Evolutionary conservation across 2,888 invertebrate genomes (phyloP), one percentile per base, ranked within the genome.

Genomic region (Drosophila rubida): DNA sequence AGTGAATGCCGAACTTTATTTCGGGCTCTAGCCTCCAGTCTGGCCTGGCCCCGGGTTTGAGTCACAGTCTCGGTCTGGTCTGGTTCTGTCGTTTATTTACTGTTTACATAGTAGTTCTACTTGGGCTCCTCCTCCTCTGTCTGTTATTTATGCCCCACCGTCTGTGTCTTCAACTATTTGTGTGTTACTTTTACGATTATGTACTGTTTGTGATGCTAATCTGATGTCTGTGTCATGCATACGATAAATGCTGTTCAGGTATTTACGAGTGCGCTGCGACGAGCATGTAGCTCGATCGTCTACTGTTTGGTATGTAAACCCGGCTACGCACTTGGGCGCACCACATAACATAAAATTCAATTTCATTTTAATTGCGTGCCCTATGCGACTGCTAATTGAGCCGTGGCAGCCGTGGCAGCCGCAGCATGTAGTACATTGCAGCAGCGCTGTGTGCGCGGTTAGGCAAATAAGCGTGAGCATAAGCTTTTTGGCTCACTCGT

Each of bases 131-230:
- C 61, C 62, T 37, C 46, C 48, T 25, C 37, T 41, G n/a, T 51
- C 41, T 32, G 25, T 61, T 68, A 48, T 68, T 68, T 58, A 62
- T 73, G 73, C 37, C 55, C 39, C 49, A 22, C 42, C 44, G 53
- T 54, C 27, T 61, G 59, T 22, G 16, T 48, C 46, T 54, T 49
- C 60, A 63, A 57, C 39, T 75, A 42, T 68, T 62, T 75, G 72
- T 73, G 75, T 86, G 78, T 82, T 82, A 83, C 77, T 81, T 81
- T 87, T 79, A 83, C 78, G 80, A 81, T 83, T 87, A 83, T 87
- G 82, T 83, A 79, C 88, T 83, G 82, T 87, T 85, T 83, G 82
- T 85, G 82, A 83, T 83, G 87, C 82, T 83, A 83, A 83, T 83
- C 82, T 87, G 79, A 73, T 75, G 85, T 78, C 85, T 78, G 76